A percentile compares a stretch with the other conserved stretches of the same genome.
phyloP scores from a whole-genome alignment of 1,140 invertebrate species.

The Mesaphorura yosii region DNA sequence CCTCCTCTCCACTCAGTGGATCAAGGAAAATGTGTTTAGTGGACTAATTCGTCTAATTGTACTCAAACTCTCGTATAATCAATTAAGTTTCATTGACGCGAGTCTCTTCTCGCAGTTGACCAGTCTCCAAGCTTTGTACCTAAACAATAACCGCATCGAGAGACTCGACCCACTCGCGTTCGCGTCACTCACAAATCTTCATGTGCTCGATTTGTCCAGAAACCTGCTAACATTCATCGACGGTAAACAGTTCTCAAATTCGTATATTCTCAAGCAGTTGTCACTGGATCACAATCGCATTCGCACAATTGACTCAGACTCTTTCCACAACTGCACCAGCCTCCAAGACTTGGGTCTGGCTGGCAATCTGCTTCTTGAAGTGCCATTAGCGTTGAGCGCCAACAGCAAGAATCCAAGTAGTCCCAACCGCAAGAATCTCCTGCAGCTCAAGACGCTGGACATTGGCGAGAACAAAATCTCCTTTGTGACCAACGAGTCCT shows the following conservation, averaged over 20 bases:
- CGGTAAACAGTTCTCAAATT: conserved; percentile 66
- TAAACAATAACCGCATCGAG: conserved; percentile 75
- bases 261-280: conserved; percentile 69
- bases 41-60: conserved; percentile 71
- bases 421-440: too few relatives aligned
- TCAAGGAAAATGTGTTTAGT: conserved; percentile 67
- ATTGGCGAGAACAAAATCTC: conserved; percentile 74
- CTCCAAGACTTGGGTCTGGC: conserved; percentile 60
- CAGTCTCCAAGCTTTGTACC: conserved; percentile 71
- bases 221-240: conserved; percentile 70
- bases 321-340: conserved; percentile 80
- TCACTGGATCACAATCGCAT: conserved; percentile 74
- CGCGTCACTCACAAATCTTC: conserved; percentile 68
- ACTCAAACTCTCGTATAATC: conserved; percentile 72
- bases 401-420: too few relatives aligned
- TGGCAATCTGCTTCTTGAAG: conserved; percentile 63
- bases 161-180: conserved; percentile 78
- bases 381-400: conserved; percentile 58
- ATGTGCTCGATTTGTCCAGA: conserved; percentile 70
- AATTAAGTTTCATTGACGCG: conserved; percentile 63
- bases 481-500: conserved; percentile 64
- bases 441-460: conserved; percentile 62
- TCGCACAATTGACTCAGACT: conserved; percentile 62
- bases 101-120: conserved; percentile 76
- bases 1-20: conserved; percentile 64